Evolutionary conservation across 2,888 invertebrate species (phyloP).

Genomic region (Leptinotarsa rubiginosa): DNA sequence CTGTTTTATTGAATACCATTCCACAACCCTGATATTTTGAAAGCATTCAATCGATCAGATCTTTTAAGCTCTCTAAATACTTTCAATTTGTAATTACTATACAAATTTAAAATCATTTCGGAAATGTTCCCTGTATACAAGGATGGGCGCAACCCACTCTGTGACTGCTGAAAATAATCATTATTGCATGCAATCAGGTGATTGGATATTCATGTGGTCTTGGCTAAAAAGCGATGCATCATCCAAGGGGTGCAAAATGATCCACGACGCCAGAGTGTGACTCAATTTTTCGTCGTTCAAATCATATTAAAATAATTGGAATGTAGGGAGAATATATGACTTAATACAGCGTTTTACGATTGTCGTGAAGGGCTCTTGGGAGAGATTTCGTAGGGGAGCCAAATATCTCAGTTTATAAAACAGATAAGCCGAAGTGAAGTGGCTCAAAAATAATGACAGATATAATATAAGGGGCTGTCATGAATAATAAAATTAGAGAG

Average conservation of each 20-base stretch:
- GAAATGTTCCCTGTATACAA: no score
- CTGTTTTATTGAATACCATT: no score
- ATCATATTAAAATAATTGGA: slow-evolving; percentile 19
- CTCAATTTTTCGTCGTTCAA: slow-evolving; percentile 16
- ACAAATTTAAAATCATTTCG: no score
- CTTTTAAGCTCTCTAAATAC: no score
- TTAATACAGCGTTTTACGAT: slow-evolving; percentile 10
- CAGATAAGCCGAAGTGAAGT: background rate
- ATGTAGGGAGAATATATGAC: slow-evolving; percentile 1
- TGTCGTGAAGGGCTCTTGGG: background rate
- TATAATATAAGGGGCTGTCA: no score
- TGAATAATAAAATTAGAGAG: no score
- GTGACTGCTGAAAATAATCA: background rate
- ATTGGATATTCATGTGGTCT: background rate
- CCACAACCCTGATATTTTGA: no score
- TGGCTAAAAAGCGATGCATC: slow-evolving; percentile 1
- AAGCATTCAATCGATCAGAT: no score
- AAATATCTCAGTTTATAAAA: background rate
- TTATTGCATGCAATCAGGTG: background rate
- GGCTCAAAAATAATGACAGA: background rate
- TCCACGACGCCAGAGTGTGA: slow-evolving; percentile 2
- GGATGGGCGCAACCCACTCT: no score
- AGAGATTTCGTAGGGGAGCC: background rate
- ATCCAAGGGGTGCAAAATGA: background rate
- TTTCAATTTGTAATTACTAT: no score